Conservation (phyloP, 1,140 invertebrate species). For the Scaptomyza hsui region DNA sequence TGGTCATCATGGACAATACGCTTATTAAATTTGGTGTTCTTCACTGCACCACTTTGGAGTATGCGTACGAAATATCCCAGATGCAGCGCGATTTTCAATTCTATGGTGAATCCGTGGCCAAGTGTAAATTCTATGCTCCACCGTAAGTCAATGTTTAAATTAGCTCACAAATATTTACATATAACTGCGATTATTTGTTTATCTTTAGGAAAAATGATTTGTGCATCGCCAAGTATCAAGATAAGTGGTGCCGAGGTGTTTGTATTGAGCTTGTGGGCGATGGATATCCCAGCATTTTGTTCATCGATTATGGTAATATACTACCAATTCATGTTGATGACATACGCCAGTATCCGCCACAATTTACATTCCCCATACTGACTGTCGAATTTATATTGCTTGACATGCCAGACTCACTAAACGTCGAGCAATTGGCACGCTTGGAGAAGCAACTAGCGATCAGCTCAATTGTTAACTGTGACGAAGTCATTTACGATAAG, state of each 20-base stretch:
- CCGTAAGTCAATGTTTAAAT: slow-evolving; percentile 39
- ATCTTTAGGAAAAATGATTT: slow-evolving; percentile 52
- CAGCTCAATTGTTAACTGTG: slow-evolving; percentile 48
- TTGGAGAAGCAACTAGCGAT: slow-evolving; percentile 43
- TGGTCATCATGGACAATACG: slow-evolving; percentile 73
- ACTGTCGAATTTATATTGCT: slow-evolving; percentile 62
- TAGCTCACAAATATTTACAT: not conserved
- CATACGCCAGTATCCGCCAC: slow-evolving; percentile 67
- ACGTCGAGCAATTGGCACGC: slow-evolving; percentile 26
- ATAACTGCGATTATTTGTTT: not conserved
- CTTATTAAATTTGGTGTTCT: slow-evolving; percentile 58
- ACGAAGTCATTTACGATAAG: slow-evolving; percentile 40
- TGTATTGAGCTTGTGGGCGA: slow-evolving; percentile 76
- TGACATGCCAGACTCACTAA: slow-evolving; percentile 33
- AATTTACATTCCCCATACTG: slow-evolving; percentile 66
- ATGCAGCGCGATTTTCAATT: slow-evolving; percentile 64
- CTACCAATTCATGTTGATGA: slow-evolving; percentile 46
- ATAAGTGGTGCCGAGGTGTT: slow-evolving; percentile 72
- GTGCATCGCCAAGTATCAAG: slow-evolving; percentile 70
- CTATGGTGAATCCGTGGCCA: slow-evolving; percentile 56
- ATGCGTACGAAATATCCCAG: slow-evolving; percentile 59
- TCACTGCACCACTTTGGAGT: slow-evolving; percentile 57
- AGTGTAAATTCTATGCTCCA: slow-evolving; percentile 42
- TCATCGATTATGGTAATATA: slow-evolving; percentile 78
- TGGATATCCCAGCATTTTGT: slow-evolving; percentile 76